Percentiles rank a stretch among this genome's conserved stretches.
These are phyloP conservation scores for Brachylomia viminalis DNA, from an alignment of 2,888 invertebrate genomes.

Conservation along the genomic window DNA sequence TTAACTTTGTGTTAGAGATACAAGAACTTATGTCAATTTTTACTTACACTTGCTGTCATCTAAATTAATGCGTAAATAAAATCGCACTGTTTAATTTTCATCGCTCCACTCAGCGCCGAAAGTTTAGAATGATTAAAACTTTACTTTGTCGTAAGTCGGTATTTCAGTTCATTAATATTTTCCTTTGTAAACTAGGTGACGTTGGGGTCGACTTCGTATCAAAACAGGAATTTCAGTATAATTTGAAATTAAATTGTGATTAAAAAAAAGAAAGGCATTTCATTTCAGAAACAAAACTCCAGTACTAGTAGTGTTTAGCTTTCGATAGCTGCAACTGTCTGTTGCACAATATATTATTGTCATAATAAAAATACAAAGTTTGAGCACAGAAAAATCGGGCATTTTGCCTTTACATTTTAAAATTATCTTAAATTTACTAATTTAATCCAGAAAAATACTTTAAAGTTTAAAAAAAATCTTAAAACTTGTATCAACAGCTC, in stretches of 20 bases:
- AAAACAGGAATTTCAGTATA: background rate
- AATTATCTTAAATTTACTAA: background rate
- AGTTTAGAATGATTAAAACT: no score
- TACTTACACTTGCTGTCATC: no score
- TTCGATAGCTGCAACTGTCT: background rate
- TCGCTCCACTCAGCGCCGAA: no score
- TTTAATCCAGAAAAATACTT: background rate
- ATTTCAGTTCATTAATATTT: no score
- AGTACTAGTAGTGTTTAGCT: background rate
- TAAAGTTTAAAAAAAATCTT: background rate
- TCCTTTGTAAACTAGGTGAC: no score
- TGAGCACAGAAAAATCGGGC: background rate
- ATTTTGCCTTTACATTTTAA: background rate
- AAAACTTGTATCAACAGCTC: conserved; percentile 74
- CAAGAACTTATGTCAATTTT: no score
- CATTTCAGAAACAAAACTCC: background rate
- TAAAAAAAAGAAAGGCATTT: background rate
- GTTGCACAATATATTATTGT: no score
- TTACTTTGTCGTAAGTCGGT: no score
- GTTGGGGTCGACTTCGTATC: background rate
- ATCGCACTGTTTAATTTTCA: no score
- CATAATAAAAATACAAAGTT: background rate
- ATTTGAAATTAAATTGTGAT: background rate
- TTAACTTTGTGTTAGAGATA: background rate
- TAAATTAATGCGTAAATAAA: no score